Conservation (phyloP, 2,797 vertebrate species). For the Myotis daubentonii region DNA sequence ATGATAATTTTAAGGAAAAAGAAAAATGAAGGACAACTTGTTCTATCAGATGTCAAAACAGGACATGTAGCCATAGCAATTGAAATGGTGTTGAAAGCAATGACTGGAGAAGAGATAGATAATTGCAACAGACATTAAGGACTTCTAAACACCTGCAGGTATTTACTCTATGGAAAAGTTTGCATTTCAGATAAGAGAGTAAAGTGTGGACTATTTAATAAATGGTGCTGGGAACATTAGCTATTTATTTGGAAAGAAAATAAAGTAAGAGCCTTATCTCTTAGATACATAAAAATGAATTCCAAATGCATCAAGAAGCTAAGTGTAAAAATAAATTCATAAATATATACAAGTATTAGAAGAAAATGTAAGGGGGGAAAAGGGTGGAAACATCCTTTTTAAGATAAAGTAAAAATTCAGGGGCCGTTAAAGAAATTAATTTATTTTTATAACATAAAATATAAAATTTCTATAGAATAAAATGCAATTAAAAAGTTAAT, state of each 20-base stretch:
- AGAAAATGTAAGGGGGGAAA: background rate
- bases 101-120: background rate
- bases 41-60: background rate
- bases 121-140: background rate
- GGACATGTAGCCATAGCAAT: background rate
- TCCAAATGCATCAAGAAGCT: background rate
- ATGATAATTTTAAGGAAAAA: conserved; percentile 6
- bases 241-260: background rate
- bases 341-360: background rate
- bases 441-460: background rate
- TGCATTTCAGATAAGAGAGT: background rate
- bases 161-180: background rate
- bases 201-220: background rate
- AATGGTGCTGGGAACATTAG: background rate
- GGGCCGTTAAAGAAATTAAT: background rate
- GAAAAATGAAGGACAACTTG: background rate
- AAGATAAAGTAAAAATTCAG: background rate
- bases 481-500: background rate
- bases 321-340: background rate
- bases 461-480: background rate
- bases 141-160: background rate
- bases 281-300: conserved; percentile 11
- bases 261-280: background rate
- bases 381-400: background rate
- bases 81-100: background rate